Conservation (phyloP, 2,888 invertebrate species). For the Spicauda simplicius region DNA sequence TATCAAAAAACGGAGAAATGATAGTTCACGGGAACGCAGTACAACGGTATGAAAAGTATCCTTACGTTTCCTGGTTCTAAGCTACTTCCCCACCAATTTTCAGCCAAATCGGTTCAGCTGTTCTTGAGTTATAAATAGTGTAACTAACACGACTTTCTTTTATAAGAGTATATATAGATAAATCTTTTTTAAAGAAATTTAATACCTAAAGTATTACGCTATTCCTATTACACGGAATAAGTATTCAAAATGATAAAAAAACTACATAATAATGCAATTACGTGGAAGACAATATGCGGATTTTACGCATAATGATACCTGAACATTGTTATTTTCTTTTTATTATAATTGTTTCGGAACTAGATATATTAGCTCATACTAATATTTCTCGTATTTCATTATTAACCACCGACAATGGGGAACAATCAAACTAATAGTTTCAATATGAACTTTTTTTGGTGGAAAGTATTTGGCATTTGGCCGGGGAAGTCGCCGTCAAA, state of each 20-base stretch:
- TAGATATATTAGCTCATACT: not conserved
- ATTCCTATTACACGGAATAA: too few relatives aligned
- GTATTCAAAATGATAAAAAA: not conserved
- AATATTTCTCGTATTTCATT: not conserved
- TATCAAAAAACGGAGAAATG: too few relatives aligned
- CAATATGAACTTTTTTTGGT: constrained; percentile 37
- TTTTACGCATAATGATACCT: not conserved
- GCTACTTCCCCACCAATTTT: too few relatives aligned
- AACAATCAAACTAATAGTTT: constrained; percentile 2
- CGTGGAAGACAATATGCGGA: not conserved
- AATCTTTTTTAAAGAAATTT: too few relatives aligned
- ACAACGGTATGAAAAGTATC: too few relatives aligned
- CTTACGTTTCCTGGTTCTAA: too few relatives aligned
- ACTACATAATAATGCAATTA: not conserved
- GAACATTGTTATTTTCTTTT: not conserved
- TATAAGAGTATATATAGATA: too few relatives aligned
- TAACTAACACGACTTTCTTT: too few relatives aligned
- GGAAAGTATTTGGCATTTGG: constrained; percentile 64
- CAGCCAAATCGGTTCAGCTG: too few relatives aligned
- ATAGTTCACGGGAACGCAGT: too few relatives aligned
- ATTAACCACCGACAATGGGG: not conserved
- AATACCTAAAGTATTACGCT: too few relatives aligned
- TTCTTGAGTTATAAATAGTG: too few relatives aligned
- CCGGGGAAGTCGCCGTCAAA: constrained; percentile 49
- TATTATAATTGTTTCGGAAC: not conserved